phyloP scores from a whole-genome alignment of 2,888 invertebrate genomes.

The Chorisops tibialis region DNA sequence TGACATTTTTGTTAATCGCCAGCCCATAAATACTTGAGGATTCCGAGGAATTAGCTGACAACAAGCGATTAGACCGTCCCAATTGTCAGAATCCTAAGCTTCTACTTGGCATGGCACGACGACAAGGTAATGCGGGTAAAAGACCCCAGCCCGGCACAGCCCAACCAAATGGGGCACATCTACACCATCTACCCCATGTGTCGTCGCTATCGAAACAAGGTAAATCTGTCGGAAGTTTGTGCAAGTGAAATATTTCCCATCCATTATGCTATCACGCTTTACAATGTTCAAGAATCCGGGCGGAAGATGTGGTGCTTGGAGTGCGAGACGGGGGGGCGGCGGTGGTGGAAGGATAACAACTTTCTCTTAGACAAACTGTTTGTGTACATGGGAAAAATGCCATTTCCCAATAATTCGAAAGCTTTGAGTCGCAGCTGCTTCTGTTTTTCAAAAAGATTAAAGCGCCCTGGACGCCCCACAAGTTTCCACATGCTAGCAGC shows the following conservation, averaged over 20 bases:
- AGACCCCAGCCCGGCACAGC: neutral
- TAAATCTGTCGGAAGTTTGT: conserved; percentile 30
- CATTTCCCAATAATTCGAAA: conserved; percentile 41
- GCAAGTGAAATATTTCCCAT: conserved; percentile 32
- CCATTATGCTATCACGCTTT: conserved; percentile 29
- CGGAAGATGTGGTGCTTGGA: neutral
- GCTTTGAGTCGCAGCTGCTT: conserved; percentile 47
- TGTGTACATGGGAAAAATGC: conserved; percentile 31
- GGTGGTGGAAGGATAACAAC: conserved; percentile 26
- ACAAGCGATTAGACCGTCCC: neutral
- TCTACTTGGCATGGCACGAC: too few relatives aligned
- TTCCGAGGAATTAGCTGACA: neutral
- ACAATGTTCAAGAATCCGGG: conserved; percentile 17
- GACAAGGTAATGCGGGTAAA: too few relatives aligned
- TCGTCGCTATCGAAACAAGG: conserved; percentile 21
- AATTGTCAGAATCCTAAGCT: neutral
- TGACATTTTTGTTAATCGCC: neutral
- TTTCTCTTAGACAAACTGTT: conserved; percentile 28
- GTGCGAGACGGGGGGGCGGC: neutral
- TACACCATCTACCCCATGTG: conserved; percentile 13
- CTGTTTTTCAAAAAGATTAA: conserved; percentile 52
- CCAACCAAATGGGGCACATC: neutral
- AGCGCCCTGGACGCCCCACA: conserved; percentile 45
- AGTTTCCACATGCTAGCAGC: neutral
- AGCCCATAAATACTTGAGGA: neutral